These are phyloP conservation scores for Drosophila mayri DNA, from an alignment of 1,140 invertebrate genomes.

Conservation along the genomic window DNA sequence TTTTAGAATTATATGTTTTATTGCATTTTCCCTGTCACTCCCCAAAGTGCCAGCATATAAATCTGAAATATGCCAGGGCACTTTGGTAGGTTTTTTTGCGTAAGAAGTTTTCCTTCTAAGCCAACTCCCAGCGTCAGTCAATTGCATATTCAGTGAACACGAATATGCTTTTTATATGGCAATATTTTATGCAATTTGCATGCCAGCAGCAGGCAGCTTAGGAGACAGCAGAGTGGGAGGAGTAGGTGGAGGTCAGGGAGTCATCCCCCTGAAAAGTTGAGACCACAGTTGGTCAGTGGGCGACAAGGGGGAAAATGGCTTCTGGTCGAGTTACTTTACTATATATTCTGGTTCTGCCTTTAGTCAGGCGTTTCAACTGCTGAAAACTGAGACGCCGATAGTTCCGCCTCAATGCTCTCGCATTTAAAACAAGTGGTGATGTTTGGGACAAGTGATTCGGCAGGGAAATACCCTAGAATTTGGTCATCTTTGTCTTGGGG, in stretches of 20 bases:
- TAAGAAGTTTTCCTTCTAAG: slow-evolving; percentile 29
- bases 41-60: slow-evolving; percentile 36
- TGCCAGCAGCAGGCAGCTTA: slow-evolving; percentile 54
- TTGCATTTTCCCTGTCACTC: slow-evolving; percentile 21
- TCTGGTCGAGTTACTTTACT: slow-evolving; percentile 17
- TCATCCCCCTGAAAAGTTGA: slow-evolving; percentile 58
- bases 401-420: slow-evolving; percentile 63
- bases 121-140: slow-evolving; percentile 44
- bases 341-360: slow-evolving; percentile 31
- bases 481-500: not conserved
- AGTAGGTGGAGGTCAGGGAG: slow-evolving; percentile 25
- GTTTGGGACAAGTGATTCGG: not conserved
- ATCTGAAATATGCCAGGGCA: slow-evolving; percentile 45
- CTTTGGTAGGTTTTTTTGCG: slow-evolving; percentile 23
- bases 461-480: not conserved
- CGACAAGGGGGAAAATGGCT: slow-evolving; percentile 9
- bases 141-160: slow-evolving; percentile 79
- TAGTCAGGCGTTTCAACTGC: slow-evolving; percentile 31
- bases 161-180: slow-evolving; percentile 78
- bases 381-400: slow-evolving; percentile 63
- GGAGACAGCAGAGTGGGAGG: not conserved
- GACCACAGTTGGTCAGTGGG: slow-evolving; percentile 63
- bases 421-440: slow-evolving; percentile 42
- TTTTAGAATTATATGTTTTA: slow-evolving; percentile 23
- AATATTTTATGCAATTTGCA: slow-evolving; percentile 82